Percentiles rank a stretch among this genome's conserved stretches.
Evolutionary conservation across 2,113 vertebrate species (phyloP).

Genomic region (Ptychochromis oligacanthus): DNA sequence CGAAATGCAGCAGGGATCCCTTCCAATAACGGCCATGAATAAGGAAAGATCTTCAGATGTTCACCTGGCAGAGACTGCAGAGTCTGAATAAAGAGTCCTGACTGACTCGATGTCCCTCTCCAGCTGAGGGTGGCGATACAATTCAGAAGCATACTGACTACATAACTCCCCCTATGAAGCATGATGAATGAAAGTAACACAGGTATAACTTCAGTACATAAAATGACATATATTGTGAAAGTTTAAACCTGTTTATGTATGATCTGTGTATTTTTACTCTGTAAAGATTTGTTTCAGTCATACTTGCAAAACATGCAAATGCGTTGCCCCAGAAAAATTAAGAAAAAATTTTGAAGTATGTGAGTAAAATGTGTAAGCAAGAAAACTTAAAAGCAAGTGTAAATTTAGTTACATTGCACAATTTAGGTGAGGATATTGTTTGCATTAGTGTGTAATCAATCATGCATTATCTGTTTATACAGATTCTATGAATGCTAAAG

Average conservation of each 20-base stretch:
- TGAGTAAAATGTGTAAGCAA: not conserved
- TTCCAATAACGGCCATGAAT: not conserved
- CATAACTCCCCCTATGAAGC: not conserved
- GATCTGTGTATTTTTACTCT: not conserved
- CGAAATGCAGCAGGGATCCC: not conserved
- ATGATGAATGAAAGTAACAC: not conserved
- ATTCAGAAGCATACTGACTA: constrained; percentile 75
- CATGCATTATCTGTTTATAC: not conserved
- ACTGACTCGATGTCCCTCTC: constrained; percentile 88
- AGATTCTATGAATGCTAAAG: not conserved
- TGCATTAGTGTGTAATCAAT: not conserved
- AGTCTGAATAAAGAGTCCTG: constrained; percentile 89
- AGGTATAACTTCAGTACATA: not conserved
- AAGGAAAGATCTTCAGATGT: not conserved
- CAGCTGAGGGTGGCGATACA: constrained; percentile 88
- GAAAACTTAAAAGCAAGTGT: too few relatives aligned
- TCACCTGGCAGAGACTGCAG: constrained; percentile 88
- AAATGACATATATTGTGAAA: not conserved
- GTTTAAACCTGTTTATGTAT: not conserved
- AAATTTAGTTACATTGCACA: not conserved
- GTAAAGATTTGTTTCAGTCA: not conserved
- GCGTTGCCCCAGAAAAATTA: not conserved
- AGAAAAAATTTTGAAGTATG: not conserved
- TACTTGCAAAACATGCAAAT: not conserved
- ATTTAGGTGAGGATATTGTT: not conserved